Base-by-base conservation (phyloP, 2,797 vertebrate genomes). In the Mastacembelus armatus region DNA sequence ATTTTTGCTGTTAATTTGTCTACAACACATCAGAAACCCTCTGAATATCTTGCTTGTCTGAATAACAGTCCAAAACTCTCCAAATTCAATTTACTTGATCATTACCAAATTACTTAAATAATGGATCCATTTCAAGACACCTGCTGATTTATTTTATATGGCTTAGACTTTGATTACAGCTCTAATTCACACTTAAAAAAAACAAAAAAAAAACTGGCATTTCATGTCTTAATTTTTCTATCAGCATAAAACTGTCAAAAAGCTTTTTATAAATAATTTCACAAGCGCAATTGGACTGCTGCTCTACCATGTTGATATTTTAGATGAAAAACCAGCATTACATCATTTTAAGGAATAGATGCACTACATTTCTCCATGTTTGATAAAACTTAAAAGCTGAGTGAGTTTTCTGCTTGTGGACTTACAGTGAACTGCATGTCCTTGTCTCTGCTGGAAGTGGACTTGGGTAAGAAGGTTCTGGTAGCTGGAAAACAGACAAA, bases 381-480 rank as follows among this genome's bases (percentile, higher is more conserved):
- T 29, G 38, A 66, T 4, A 39, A 65, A 65, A 56, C 18, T 14
- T 44, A 26, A 21, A 58, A 26, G 19, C 50, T 50, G 19, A 68
- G 59, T 40, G 45, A 15, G n/a, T 16, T 57, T 62, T 35, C 33
- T 65, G 51, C 29, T 51, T 14, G 52, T 59, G 67, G 83, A 91
- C 89, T 89, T 66, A 90, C 89, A 0, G 7, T 80, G 64, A 87
- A 77, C 47, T 66, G 74, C 47, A 69, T 71, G 77, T 85, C 87
- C 84, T 87, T 89, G 79, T 91, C 85, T 83, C 82, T 86, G 85
- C 74, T 88, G 85, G 85, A 78, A 16, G 51, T 30, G 42, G 76
- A 78, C 66, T 71, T 85, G 63, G 78, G 48, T 54, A 75, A 27
- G 61, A 63, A 71, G 45, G 64, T 33, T 76, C 77, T 75, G 38